Base-by-base conservation (phyloP, 2,797 vertebrate genomes). In the Acanthurus tractus region DNA sequence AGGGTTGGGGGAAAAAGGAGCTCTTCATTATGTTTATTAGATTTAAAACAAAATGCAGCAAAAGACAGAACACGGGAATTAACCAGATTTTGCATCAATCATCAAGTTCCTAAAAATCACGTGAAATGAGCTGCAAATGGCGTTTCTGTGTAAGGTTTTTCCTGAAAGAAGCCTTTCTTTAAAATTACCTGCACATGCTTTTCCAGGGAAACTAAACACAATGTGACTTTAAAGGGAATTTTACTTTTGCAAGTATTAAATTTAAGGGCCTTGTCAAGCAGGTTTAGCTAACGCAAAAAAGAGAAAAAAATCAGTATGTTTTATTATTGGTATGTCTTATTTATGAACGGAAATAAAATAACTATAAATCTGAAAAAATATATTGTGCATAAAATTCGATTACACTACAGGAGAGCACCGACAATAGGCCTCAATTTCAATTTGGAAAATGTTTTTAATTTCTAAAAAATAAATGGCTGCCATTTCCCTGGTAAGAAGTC, bases 11-110 rank as follows among this genome's bases (percentile, higher is more conserved):
- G 88, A 83, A 88, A 91, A 90, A 82, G 52, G 62, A 77, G 67
- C 76, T 82, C 76, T 92, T 89, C 74, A 87, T 79, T 63, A 63
- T 44, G 49, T 83, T 90, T 89, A 91, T 91, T 92, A 55, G 70
- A 92, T 93, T 92, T 72, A 56, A 84, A 52, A 57, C 2, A 62
- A 89, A 83, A 90, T 84, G 54, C 74, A 78, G 70, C 63, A 69
- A 68, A 78, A 70, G 49, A 40, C 62, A 80, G 5, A 44, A 59
- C 54, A 75, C n/a, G 17, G 66, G 53, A 73, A 86, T 77, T n/a
- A 73, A 80, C 42, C 36, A 5, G 44, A 61, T 85, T 89, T 83
- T 86, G 55, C 69, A 82, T 83, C 71, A 76, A 85, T 84, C 73
- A 64, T 25, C 46, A 63, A 78, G 78, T 88, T 89, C 38, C 74